Evolutionary conservation across 2,888 invertebrate species (phyloP), one percentile per base, ranked within the genome.

Genomic region (Clivina fossor): DNA sequence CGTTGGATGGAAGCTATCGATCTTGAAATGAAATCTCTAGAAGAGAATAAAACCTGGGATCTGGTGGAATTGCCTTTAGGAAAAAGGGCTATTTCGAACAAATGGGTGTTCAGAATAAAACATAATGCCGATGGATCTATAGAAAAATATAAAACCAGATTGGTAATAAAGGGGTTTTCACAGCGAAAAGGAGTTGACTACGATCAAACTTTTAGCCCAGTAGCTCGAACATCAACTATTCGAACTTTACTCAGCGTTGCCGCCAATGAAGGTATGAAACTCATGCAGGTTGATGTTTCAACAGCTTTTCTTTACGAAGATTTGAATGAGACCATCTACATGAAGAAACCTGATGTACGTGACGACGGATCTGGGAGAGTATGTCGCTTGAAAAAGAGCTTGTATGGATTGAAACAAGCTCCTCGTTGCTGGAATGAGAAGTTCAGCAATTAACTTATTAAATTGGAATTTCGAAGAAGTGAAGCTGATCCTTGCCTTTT

Each of bases 331-430:
- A 15, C 26, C 9, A 62, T 70, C 8, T 69, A 62, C 44, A 69
- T 70, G 68, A 56, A 63, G 38, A 67, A 69, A 33, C 71, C 69
- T 37, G 60, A 67, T 47, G 69, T 69, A 7, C 67, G 61, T 48
- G 53, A 61, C 18, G 65, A 68, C 56, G 64, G 63, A 13, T 61
- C 64, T 3, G 44, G 38, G 5, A 40, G 54, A 16, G 68, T 69
- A 2, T 72, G 70, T 55, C 60, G 62, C 28, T 58, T 72, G n/a
- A 61, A 61, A 11, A 63, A 61, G 56, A 65, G 67, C 41, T 41
- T 73, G 19, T 72, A 72, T 61, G 71, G 71, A 5, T 60, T 72
- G 1, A 71, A 70, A 46, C 69, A 72, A 58, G 64, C 68, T 9
- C 64, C 69, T 5, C 51, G 71, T 40, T 64, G 64, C 30, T 72